Conservation (phyloP, 2,888 invertebrate genomes). For the Drosophila demipolita region DNA sequence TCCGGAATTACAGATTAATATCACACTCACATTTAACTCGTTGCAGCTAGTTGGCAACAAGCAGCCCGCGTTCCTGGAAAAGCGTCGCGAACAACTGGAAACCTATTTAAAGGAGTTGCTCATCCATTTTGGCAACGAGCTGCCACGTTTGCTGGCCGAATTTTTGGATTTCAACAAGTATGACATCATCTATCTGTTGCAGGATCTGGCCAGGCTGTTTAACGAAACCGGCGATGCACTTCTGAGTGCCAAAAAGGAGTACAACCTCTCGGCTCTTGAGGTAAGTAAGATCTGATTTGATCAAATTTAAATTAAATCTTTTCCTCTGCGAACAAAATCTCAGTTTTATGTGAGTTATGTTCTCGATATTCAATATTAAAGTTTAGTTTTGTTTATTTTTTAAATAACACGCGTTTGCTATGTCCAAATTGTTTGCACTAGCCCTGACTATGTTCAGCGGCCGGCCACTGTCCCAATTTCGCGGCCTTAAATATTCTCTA, state of each 20-base stretch:
- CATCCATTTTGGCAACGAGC: conserved; percentile 90
- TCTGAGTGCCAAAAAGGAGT: conserved; percentile 87
- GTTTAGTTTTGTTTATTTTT: not conserved
- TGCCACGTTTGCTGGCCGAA: conserved; percentile 92
- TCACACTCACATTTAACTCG: not conserved
- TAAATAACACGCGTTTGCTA: conserved; percentile 7
- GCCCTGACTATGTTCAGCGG: not conserved
- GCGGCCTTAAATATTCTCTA: conserved; percentile 47
- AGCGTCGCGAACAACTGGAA: conserved; percentile 91
- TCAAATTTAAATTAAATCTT: not conserved
- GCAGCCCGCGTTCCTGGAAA: conserved; percentile 94
- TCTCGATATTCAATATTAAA: conserved; percentile 16
- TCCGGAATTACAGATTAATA: not conserved
- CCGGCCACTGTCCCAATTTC: conserved; percentile 12
- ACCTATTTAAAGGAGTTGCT: conserved; percentile 92
- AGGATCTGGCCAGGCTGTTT: conserved; percentile 92
- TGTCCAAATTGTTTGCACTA: conserved; percentile 61
- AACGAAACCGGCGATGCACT: conserved; percentile 90
- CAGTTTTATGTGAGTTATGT: conserved; percentile 7
- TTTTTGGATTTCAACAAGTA: conserved; percentile 96
- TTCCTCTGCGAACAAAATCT: not conserved
- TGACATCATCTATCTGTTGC: conserved; percentile 93
- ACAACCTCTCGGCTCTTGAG: conserved; percentile 92
- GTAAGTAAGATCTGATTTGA: conserved; percentile 84
- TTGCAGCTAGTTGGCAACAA: conserved; percentile 88